These are phyloP conservation scores for Enchytraeus crypticus DNA, from an alignment of 2,888 invertebrate species.

Conservation along the genomic window DNA sequence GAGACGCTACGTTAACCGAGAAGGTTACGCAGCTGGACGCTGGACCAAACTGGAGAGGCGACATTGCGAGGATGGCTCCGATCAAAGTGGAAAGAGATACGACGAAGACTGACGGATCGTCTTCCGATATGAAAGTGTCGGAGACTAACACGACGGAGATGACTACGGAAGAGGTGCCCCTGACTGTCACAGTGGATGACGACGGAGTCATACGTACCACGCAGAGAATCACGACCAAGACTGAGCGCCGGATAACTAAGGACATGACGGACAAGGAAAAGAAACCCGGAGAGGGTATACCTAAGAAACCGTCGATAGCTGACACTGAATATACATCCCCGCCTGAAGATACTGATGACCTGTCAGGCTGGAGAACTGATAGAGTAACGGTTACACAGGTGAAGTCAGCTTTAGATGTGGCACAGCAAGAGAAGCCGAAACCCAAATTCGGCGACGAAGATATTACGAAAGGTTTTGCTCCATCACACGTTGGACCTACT, in stretches of 20 bases:
- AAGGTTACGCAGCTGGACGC: conserved; percentile 12
- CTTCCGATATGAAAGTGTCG: not conserved
- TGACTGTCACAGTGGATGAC: conserved; percentile 6
- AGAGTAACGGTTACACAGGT: too few species aligned
- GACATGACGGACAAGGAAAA: conserved; percentile 16
- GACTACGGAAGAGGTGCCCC: conserved; percentile 17
- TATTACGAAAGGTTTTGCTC: too few species aligned
- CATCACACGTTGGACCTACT: too few species aligned
- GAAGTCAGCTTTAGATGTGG: too few species aligned
- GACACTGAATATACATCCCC: too few species aligned
- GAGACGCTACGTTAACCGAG: conserved; percentile 19
- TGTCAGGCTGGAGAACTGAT: too few species aligned
- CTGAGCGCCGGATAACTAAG: conserved; percentile 15
- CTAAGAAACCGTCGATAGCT: too few species aligned
- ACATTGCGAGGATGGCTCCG: conserved; percentile 1
- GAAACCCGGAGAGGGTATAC: too few species aligned
- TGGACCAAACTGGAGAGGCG: not conserved
- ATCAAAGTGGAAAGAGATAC: not conserved
- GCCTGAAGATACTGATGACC: too few species aligned
- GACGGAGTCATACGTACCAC: conserved; percentile 57
- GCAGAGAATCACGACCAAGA: conserved; percentile 15
- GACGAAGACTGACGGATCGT: not conserved
- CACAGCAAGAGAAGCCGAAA: too few species aligned
- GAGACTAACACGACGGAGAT: conserved; percentile 27
- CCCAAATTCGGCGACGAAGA: too few species aligned